phyloP scores from a whole-genome alignment of 2,888 invertebrate species.

The Drosophila testacea region DNA sequence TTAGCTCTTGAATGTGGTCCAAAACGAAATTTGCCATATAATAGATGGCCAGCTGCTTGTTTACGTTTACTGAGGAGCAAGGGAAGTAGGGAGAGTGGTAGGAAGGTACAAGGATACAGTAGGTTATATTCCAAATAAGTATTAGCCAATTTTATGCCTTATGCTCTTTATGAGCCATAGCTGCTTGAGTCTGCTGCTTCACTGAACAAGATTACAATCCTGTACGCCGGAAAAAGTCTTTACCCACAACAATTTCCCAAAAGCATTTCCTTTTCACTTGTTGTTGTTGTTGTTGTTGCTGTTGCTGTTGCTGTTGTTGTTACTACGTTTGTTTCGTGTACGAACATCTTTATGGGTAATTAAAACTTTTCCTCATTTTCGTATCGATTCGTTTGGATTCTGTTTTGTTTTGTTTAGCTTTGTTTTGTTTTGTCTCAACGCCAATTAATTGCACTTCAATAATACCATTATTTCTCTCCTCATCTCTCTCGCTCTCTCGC shows the following conservation, averaged over 20 bases:
- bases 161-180: conserved; percentile 71
- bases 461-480: conserved; percentile 53
- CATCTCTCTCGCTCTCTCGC: background rate
- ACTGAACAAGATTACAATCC: conserved; percentile 50
- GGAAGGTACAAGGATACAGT: background rate
- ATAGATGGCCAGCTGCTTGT: conserved; percentile 33
- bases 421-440: conserved; percentile 42
- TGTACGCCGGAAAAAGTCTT: conserved; percentile 50
- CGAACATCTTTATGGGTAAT: conserved; percentile 83
- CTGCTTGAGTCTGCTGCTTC: conserved; percentile 40
- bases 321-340: conserved; percentile 59
- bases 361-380: conserved; percentile 82
- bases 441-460: conserved; percentile 80
- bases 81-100: background rate
- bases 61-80: conserved; percentile 7
- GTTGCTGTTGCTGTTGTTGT: conserved; percentile 15
- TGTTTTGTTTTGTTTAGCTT: conserved; percentile 37
- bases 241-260: conserved; percentile 50
- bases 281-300: conserved; percentile 12
- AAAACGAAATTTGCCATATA: conserved; percentile 44
- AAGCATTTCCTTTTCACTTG: conserved; percentile 40
- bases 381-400: conserved; percentile 49
- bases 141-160: conserved; percentile 78
- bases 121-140: conserved; percentile 44
- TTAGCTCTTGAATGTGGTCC: conserved; percentile 27